phyloP scores from a whole-genome alignment of 2,797 vertebrate species.

The Otolemur crassicaudatus region DNA sequence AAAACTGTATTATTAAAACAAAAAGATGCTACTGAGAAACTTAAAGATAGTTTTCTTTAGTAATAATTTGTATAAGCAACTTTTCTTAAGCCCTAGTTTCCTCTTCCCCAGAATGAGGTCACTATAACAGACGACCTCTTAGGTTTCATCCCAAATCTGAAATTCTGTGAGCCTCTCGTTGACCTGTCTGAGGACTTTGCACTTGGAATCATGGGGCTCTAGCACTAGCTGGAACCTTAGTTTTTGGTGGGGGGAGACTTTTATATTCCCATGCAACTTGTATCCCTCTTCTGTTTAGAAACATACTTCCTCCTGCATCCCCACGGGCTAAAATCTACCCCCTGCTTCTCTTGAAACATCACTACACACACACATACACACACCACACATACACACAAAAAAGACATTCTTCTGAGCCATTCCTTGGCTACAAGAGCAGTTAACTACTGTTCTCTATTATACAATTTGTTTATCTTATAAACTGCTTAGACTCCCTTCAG shows the following conservation, averaged over 20 bases:
- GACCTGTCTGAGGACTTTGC: not conserved
- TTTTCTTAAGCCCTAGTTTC: conserved; percentile 3
- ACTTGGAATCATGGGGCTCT: not conserved
- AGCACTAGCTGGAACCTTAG: not conserved
- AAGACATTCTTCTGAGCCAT: not conserved
- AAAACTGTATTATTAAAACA: conserved; percentile 58
- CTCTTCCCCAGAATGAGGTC: conserved; percentile 24
- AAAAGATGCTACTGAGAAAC: conserved; percentile 61
- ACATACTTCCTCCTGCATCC: not conserved
- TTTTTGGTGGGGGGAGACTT: not conserved
- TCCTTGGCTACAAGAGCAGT: conserved; percentile 24
- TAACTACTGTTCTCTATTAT: not conserved
- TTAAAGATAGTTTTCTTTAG: conserved; percentile 28
- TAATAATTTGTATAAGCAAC: not conserved
- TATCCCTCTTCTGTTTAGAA: conserved; percentile 10
- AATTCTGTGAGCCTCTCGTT: not conserved
- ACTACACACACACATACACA: not conserved
- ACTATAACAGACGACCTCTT: not conserved
- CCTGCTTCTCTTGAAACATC: not conserved
- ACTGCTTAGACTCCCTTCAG: not conserved
- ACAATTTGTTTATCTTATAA: not conserved
- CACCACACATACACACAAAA: not conserved
- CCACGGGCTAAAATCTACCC: not conserved
- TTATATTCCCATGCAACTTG: not conserved
- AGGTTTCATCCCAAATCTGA: conserved; percentile 18